Percentiles rank a stretch among this genome's conserved stretches.
Conservation (phyloP, 2,113 vertebrate genomes). For the Entelurus aequoreus region DNA sequence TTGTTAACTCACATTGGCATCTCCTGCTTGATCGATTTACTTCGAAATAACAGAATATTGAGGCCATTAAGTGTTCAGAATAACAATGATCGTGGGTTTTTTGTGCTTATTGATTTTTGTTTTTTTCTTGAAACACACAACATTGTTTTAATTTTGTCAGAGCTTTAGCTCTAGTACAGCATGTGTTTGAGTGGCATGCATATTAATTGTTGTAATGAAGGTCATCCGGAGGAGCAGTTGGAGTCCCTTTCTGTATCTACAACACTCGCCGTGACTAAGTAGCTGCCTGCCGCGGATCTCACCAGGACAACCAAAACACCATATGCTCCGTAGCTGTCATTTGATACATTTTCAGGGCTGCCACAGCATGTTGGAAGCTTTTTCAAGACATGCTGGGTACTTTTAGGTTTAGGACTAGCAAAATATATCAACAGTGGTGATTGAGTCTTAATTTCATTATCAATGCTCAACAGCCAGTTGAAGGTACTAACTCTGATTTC, state of each 20-base stretch:
- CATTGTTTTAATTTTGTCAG: no score
- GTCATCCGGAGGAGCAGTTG: slow-evolving; percentile 66
- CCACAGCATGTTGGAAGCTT: slow-evolving; percentile 24
- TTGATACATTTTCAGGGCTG: slow-evolving; percentile 37
- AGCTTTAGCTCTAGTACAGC: slow-evolving; percentile 8
- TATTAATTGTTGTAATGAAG: slow-evolving; percentile 73
- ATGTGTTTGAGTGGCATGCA: slow-evolving; percentile 60
- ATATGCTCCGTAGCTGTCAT: slow-evolving; percentile 59
- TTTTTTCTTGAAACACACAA: slow-evolving; percentile 8
- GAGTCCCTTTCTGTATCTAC: slow-evolving; percentile 54
- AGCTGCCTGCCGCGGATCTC: slow-evolving; percentile 34
- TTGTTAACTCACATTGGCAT: slow-evolving; percentile 27
- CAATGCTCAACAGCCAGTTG: no score
- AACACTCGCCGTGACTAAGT: slow-evolving; percentile 55
- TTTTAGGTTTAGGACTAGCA: not conserved
- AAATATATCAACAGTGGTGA: not conserved
- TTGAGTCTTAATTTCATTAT: no score
- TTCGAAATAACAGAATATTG: slow-evolving; percentile 30
- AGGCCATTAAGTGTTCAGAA: slow-evolving; percentile 36
- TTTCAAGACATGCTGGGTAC: not conserved
- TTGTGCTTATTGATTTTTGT: slow-evolving; percentile 13
- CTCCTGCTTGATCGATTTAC: slow-evolving; percentile 33
- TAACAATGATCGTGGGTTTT: slow-evolving; percentile 1
- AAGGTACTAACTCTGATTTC: no score
- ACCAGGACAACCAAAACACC: slow-evolving; percentile 52